A percentile compares a stretch with the other conserved stretches of the same genome.
Evolutionary conservation across 2,888 invertebrate species (phyloP).

Genomic region (Lasius fuliginosus): DNA sequence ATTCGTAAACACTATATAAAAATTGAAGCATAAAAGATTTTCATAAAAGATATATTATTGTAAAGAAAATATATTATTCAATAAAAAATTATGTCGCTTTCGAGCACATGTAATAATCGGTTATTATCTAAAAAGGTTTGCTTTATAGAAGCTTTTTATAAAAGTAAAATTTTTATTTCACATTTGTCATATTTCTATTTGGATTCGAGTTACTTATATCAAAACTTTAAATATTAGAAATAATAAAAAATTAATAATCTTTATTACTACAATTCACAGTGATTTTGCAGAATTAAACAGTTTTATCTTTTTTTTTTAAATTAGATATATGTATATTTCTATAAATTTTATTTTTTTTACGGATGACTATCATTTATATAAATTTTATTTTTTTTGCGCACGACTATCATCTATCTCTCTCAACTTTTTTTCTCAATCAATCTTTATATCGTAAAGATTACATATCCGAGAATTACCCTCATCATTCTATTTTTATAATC

Average conservation of each 20-base stretch:
- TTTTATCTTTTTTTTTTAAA: neutral
- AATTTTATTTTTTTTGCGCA: neutral
- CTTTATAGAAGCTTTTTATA: neutral
- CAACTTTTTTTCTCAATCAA: neutral
- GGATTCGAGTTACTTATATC: neutral
- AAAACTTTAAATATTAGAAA: neutral
- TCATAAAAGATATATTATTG: neutral
- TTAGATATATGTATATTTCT: neutral
- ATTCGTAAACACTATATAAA: neutral
- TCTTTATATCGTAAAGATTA: constrained; percentile 18
- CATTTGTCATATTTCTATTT: neutral
- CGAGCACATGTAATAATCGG: neutral
- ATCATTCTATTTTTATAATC: neutral
- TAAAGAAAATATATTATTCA: neutral
- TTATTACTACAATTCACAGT: neutral
- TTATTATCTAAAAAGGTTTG: neutral
- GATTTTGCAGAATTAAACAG: neutral
- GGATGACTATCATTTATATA: neutral
- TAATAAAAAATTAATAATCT: neutral
- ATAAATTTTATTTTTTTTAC: too few species aligned
- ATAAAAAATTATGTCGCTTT: neutral
- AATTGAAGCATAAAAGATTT: neutral
- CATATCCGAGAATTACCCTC: neutral
- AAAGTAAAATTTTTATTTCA: neutral
- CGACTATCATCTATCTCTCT: neutral